A percentile compares a stretch with the other conserved stretches of the same genome.
These are phyloP conservation scores for Altica lythri DNA, from an alignment of 2,888 invertebrate species.

Conservation along the genomic window DNA sequence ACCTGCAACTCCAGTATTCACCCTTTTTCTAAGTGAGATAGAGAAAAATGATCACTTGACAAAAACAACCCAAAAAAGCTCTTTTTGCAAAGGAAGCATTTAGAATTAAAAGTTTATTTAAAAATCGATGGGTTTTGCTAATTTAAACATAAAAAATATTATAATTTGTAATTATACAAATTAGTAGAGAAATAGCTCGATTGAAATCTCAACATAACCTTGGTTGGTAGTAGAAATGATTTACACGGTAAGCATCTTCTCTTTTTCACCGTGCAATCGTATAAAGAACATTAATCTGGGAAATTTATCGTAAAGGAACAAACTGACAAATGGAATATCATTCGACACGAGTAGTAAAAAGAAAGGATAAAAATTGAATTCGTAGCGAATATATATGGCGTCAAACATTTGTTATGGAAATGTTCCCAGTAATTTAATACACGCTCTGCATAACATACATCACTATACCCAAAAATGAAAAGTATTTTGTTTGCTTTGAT, in stretches of 20 bases:
- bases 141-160: too few relatives aligned
- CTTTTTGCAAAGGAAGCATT: too few relatives aligned
- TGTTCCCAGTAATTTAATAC: slow-evolving; percentile 36
- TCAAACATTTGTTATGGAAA: slow-evolving; percentile 36
- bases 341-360: slow-evolving; percentile 25
- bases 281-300: slow-evolving; percentile 20
- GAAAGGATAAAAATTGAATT: slow-evolving; percentile 33
- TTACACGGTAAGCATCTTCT: slow-evolving; percentile 2
- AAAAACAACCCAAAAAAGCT: too few relatives aligned
- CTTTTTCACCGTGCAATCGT: neutral
- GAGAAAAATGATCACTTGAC: too few relatives aligned
- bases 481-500: slow-evolving; percentile 38
- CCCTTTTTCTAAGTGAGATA: too few relatives aligned
- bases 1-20: too few relatives aligned
- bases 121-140: too few relatives aligned
- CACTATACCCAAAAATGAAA: slow-evolving; percentile 29
- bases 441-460: slow-evolving; percentile 34
- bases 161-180: too few relatives aligned
- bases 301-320: slow-evolving; percentile 12
- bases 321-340: slow-evolving; percentile 28
- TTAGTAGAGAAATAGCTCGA: neutral
- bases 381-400: slow-evolving; percentile 26
- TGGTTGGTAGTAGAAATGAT: slow-evolving; percentile 7
- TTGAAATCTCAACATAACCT: slow-evolving; percentile 3
- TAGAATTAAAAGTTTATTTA: too few relatives aligned